phyloP scores from a whole-genome alignment of 1,140 invertebrate species.

The Drosophila sp. region DNA sequence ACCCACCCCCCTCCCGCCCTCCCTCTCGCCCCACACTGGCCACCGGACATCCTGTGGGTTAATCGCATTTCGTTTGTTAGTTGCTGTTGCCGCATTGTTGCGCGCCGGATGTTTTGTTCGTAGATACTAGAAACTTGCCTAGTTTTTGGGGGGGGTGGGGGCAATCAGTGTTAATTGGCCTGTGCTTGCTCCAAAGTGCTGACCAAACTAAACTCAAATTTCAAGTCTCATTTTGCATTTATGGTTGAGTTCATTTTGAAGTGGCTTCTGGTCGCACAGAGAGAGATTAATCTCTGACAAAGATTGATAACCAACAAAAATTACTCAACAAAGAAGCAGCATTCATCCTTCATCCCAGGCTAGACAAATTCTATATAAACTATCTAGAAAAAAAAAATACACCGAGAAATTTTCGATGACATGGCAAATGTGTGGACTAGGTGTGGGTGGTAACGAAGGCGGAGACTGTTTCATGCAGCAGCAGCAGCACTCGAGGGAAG shows the following conservation, averaged over 20 bases:
- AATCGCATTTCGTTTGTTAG: slow-evolving; percentile 65
- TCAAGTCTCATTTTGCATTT: slow-evolving; percentile 12
- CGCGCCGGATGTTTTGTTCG: slow-evolving; percentile 42
- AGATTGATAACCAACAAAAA: slow-evolving; percentile 60
- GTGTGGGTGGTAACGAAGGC: slow-evolving; percentile 6
- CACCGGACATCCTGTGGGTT: slow-evolving; percentile 46
- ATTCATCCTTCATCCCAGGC: not conserved
- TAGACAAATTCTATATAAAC: slow-evolving; percentile 37
- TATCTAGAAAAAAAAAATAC: slow-evolving; percentile 31
- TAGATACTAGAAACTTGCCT: slow-evolving; percentile 22
- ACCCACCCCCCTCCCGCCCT: slow-evolving; percentile 3
- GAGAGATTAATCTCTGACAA: slow-evolving; percentile 60
- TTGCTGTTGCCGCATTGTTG: slow-evolving; percentile 61
- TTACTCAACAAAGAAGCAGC: slow-evolving; percentile 9
- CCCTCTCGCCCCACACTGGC: slow-evolving; percentile 15
- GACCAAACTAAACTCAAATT: slow-evolving; percentile 8
- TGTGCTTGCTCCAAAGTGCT: slow-evolving; percentile 3
- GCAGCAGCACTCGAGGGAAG: slow-evolving; percentile 68
- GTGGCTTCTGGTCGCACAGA: slow-evolving; percentile 15
- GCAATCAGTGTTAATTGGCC: slow-evolving; percentile 53
- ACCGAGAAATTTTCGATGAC: slow-evolving; percentile 37
- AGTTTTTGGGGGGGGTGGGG: slow-evolving; percentile 11
- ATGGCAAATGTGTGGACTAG: slow-evolving; percentile 46
- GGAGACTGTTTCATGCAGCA: slow-evolving; percentile 40
- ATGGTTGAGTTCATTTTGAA: slow-evolving; percentile 6